Evolutionary conservation across 2,888 invertebrate species (phyloP), one percentile per base, ranked within the genome.

Genomic region (Hirtodrosophila trivittata): DNA sequence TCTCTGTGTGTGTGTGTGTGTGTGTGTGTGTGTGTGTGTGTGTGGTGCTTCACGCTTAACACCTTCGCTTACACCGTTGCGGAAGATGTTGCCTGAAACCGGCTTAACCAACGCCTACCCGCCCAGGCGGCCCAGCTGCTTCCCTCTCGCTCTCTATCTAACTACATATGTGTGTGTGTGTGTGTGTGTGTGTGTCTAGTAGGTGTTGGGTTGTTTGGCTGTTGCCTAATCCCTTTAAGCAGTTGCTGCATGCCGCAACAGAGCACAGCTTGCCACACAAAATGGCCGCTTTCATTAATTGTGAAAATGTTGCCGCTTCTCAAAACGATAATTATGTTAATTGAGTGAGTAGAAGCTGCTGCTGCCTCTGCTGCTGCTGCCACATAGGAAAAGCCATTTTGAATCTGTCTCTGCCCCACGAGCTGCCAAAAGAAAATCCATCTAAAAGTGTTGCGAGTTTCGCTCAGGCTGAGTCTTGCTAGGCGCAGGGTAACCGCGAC

Each of bases 271-370:
- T n/a, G 30, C 38, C 9, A 18, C 38, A 38, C 12, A 12, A 84
- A 78, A 78, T 78, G 77, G 81, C 81, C 51, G 47, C 57, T 83
- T 74, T 81, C 84, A 78, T 84, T 78, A 78, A 84, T 77, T 80
- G 83, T 83, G 67, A 66, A 77, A 66, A 64, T 70, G 75, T 30
- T 62, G 60, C 65, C 33, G 56, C 60, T 37, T 42, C 82, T 49
- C 59, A 54, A 45, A 74, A 66, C 58, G 81, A 57, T 78, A 78
- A 78, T 78, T 78, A 78, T 77, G 78, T 78, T 78, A 78, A 84
- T 84, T 78, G 85, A 80, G 73, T 57, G 68, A 52, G 60, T 60
- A 16, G 72, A 21, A 21, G 18, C 18, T 21, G 5, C 5, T n/a
- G n/a, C 25, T 25, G 25, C 25, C 60, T n/a, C n/a, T n/a, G n/a